Percentiles rank a stretch among this genome's conserved stretches.
phyloP scores from a whole-genome alignment of 2,113 vertebrate genomes.

The Pluvianellus socialis region DNA sequence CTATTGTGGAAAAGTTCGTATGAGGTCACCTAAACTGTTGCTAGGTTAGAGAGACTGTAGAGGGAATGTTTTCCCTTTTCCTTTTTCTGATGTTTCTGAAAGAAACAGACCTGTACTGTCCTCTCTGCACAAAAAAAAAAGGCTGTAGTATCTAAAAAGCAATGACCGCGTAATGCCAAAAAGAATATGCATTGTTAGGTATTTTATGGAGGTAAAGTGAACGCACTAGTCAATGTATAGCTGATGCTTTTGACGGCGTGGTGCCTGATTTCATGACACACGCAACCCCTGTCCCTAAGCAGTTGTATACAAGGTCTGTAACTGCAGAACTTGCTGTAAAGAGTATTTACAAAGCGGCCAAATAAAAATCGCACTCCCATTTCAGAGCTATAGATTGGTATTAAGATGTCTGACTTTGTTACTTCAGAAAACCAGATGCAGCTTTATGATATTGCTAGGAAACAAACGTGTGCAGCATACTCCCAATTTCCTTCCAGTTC shows the following conservation, averaged over 20 bases:
- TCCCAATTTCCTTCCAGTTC: background rate
- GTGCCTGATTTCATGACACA: background rate
- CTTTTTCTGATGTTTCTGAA: background rate
- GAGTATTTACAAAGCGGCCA: background rate
- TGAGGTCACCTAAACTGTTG: constrained; percentile 32
- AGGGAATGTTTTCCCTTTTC: background rate
- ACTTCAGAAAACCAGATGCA: background rate
- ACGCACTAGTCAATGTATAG: accelerated
- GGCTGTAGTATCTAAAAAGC: background rate
- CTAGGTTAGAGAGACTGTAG: background rate
- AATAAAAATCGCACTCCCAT: background rate
- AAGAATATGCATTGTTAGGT: background rate
- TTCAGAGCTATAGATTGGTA: background rate
- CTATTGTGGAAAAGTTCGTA: background rate
- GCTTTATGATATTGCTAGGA: background rate
- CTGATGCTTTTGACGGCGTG: background rate
- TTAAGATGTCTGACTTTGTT: background rate
- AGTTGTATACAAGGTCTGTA: background rate
- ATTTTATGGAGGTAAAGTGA: background rate
- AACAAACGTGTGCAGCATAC: background rate
- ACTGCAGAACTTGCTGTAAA: background rate
- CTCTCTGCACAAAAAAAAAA: background rate
- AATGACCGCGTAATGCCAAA: background rate
- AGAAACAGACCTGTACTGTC: background rate
- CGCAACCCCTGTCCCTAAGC: accelerated